These are phyloP conservation scores for Euzophera pinguis DNA, from an alignment of 2,888 invertebrate genomes.

Conservation along the genomic window DNA sequence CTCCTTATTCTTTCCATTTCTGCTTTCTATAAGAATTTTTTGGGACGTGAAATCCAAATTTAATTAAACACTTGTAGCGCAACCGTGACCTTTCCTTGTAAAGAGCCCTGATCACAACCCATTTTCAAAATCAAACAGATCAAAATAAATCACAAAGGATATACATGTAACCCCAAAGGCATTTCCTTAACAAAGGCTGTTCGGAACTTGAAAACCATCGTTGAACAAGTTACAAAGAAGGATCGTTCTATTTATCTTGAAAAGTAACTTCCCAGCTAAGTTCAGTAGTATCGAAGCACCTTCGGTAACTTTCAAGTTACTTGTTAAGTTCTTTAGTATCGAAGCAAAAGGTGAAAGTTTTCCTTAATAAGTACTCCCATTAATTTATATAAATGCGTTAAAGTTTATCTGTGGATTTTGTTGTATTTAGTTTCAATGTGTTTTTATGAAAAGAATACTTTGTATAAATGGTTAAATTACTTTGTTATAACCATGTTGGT, in stretches of 20 bases:
- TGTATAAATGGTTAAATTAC: too few relatives aligned
- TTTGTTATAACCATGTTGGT: too few relatives aligned
- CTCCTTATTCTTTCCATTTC: too few relatives aligned
- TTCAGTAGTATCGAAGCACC: not conserved
- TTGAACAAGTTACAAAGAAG: conserved; percentile 9
- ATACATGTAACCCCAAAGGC: not conserved
- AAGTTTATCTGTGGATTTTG: not conserved
- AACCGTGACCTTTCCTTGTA: too few relatives aligned
- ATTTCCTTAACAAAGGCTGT: not conserved
- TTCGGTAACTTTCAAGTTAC: not conserved
- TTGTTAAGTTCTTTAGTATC: not conserved
- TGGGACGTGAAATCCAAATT: too few relatives aligned
- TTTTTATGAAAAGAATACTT: too few relatives aligned
- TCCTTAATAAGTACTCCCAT: not conserved
- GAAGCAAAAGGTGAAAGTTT: not conserved
- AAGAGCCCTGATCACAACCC: too few relatives aligned
- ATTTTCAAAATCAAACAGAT: too few relatives aligned
- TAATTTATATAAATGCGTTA: not conserved
- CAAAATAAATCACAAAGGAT: not conserved
- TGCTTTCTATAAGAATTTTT: too few relatives aligned
- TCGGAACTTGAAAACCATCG: conserved; percentile 1
- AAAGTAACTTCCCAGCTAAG: not conserved
- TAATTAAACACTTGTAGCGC: too few relatives aligned
- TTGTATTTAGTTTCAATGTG: too few relatives aligned
- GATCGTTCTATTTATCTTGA: not conserved